phyloP scores from a whole-genome alignment of 2,888 invertebrate species.

The Sarcophaga subvicina region DNA sequence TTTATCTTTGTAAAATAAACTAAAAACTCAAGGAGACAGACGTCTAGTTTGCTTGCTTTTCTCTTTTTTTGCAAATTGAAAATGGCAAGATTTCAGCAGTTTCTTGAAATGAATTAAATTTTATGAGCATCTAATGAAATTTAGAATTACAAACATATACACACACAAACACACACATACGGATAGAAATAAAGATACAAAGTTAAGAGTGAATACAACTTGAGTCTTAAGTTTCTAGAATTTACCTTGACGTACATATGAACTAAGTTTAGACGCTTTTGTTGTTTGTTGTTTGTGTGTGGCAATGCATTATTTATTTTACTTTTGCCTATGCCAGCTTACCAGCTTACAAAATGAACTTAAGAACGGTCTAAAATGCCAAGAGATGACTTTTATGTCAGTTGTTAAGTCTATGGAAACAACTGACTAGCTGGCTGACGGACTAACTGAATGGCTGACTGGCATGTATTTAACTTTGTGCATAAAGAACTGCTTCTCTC shows the following conservation, averaged over 20 bases:
- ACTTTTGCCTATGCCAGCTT: too few species aligned
- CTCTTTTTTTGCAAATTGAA: slow-evolving; percentile 17
- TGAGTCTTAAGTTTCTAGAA: slow-evolving; percentile 12
- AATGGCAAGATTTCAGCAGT: slow-evolving; percentile 24
- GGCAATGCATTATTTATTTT: too few species aligned
- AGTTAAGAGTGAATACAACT: too few species aligned
- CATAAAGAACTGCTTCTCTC: not conserved
- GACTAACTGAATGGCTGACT: not conserved
- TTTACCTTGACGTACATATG: slow-evolving; percentile 52
- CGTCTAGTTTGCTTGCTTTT: too few species aligned
- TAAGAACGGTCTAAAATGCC: not conserved
- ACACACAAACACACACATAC: not conserved
- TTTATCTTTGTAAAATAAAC: too few species aligned
- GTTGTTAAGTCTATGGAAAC: not conserved
- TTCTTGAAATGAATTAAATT: slow-evolving; percentile 40
- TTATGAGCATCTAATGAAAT: slow-evolving; percentile 31
- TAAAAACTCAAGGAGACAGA: too few species aligned
- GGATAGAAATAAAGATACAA: not conserved
- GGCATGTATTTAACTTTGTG: slow-evolving; percentile 27
- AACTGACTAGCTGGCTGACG: not conserved
- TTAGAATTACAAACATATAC: not conserved
- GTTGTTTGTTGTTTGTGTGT: too few species aligned
- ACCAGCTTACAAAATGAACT: too few species aligned
- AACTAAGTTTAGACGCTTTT: too few species aligned
- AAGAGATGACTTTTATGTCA: slow-evolving; percentile 10